Evolutionary conservation across 2,797 vertebrate genomes (phyloP).

Genomic region (Glyptemys insculpta): DNA sequence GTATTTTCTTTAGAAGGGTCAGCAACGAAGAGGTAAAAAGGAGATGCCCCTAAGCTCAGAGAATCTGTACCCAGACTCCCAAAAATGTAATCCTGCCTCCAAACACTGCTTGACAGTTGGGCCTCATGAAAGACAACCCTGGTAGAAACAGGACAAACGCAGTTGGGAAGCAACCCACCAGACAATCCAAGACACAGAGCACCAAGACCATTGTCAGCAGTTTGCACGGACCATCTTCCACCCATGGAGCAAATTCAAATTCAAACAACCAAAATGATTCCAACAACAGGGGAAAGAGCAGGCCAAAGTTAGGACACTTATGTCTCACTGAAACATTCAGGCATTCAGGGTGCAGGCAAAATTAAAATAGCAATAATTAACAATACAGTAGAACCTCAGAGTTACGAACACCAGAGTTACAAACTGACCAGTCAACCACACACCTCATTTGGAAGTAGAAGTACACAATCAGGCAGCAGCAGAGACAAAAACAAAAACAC

Average conservation of each 20-base stretch:
- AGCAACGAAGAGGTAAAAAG: background rate
- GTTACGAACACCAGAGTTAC: too few relatives aligned
- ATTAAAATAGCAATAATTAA: too few relatives aligned
- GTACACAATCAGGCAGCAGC: too few relatives aligned
- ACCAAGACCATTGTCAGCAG: background rate
- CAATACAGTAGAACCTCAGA: too few relatives aligned
- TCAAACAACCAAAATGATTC: background rate
- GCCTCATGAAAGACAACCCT: background rate
- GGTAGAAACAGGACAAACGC: background rate
- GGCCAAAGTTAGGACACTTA: background rate
- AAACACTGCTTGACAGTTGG: background rate
- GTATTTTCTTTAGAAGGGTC: background rate
- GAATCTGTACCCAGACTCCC: background rate
- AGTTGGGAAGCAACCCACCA: background rate
- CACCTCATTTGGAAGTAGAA: too few relatives aligned
- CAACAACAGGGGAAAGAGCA: conserved; percentile 8
- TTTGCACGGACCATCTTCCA: too few relatives aligned
- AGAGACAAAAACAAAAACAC: too few relatives aligned
- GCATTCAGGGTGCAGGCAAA: too few relatives aligned
- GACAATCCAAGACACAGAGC: rapidly evolving
- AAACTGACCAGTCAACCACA: too few relatives aligned
- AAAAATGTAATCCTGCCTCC: background rate
- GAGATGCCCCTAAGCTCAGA: background rate
- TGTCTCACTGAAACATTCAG: too few relatives aligned
- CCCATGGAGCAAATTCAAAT: background rate